A percentile compares a stretch with the other conserved stretches of the same genome.
Evolutionary conservation across 2,888 invertebrate species (phyloP).

Genomic region (Synanthedon vespiformis): DNA sequence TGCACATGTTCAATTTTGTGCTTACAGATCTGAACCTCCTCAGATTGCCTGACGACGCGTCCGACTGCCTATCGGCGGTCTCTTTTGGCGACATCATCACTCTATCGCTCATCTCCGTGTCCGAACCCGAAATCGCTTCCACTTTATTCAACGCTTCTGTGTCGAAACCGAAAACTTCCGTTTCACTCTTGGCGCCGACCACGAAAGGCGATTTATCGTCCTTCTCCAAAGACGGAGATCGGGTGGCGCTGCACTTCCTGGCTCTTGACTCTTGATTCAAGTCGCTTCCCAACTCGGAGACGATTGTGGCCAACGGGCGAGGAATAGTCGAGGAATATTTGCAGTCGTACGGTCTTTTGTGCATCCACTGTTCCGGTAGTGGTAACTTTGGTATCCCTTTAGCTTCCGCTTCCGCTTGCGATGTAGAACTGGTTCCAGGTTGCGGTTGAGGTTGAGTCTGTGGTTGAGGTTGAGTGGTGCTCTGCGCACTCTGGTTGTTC

Average conservation of each 20-base stretch:
- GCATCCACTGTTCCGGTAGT: constrained; percentile 58
- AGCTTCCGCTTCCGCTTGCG: neutral
- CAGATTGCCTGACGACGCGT: constrained; percentile 34
- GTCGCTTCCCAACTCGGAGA: constrained; percentile 42
- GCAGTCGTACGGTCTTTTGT: constrained; percentile 48
- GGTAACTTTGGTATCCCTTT: constrained; percentile 45
- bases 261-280: constrained; percentile 38
- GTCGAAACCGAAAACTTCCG: constrained; percentile 52
- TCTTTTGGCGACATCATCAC: constrained; percentile 3
- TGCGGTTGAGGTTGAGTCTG: constrained; percentile 3
- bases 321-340: constrained; percentile 50
- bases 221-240: constrained; percentile 63
- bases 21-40: constrained; percentile 54
- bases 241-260: constrained; percentile 54
- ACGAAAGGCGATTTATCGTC: constrained; percentile 62
- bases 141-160: constrained; percentile 31
- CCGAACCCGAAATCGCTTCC: constrained; percentile 8
- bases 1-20: constrained; percentile 52
- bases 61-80: constrained; percentile 11
- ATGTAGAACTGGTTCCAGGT: neutral
- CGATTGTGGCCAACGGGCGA: constrained; percentile 45
- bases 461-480: constrained; percentile 9
- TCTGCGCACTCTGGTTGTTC: constrained; percentile 8
- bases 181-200: constrained; percentile 31
- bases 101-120: constrained; percentile 25